A percentile compares a stretch with the other conserved stretches of the same genome.
phyloP scores from a whole-genome alignment of 2,113 vertebrate genomes.

The Merops nubicus region DNA sequence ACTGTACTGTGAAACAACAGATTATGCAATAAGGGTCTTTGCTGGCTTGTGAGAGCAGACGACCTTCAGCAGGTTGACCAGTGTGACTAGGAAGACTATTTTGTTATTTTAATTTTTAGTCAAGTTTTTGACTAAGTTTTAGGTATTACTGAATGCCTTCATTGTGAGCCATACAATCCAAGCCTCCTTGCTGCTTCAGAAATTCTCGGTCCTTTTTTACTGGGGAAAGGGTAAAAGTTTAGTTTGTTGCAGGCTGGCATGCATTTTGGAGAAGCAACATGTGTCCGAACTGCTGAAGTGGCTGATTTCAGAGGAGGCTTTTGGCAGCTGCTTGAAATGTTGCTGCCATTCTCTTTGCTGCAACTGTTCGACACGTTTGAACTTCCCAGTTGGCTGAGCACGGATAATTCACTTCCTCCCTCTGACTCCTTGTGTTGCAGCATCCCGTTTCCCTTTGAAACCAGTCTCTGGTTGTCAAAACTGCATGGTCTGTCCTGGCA shows the following conservation, averaged over 20 bases:
- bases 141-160: background rate
- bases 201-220: constrained; percentile 75
- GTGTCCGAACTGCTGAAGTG: constrained; percentile 27
- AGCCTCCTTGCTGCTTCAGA: constrained; percentile 82
- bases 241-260: constrained; percentile 2
- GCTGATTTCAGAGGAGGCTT: constrained; percentile 18
- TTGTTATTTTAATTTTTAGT: background rate
- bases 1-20: background rate
- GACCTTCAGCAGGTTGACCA: background rate
- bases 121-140: background rate
- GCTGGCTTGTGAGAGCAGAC: background rate
- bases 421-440: background rate
- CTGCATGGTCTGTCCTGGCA: background rate
- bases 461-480: constrained; percentile 7
- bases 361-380: background rate
- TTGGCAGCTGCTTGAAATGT: background rate
- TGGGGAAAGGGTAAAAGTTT: constrained; percentile 80
- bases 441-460: background rate
- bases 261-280: constrained; percentile 8
- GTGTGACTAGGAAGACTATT: background rate
- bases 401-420: background rate
- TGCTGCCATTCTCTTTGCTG: background rate
- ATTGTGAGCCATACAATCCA: constrained; percentile 76
- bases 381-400: background rate
- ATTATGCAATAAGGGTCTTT: background rate